Evolutionary conservation across 2,888 invertebrate species (phyloP).

Genomic region (Arge pagana): DNA sequence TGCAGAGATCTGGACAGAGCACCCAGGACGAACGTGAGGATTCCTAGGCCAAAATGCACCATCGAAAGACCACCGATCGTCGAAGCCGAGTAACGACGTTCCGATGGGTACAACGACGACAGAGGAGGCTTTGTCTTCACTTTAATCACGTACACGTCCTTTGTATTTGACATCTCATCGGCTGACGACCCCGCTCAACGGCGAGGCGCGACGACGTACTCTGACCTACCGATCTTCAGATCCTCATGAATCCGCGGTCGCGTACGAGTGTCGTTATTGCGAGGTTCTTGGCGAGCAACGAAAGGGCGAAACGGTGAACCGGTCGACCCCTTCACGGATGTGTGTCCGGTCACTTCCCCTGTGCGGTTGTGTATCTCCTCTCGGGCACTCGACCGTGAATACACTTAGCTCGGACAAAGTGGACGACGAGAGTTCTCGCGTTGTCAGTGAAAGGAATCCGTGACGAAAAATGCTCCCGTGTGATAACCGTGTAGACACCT

Average conservation of each 20-base stretch:
- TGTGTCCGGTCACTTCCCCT: conserved; percentile 2
- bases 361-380: too few relatives aligned
- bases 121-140: conserved; percentile 68
- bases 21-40: conserved; percentile 64
- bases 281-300: too few relatives aligned
- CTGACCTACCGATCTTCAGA: too few relatives aligned
- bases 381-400: too few relatives aligned
- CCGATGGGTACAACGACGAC: conserved; percentile 67
- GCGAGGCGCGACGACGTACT: too few relatives aligned
- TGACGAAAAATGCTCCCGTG: background rate
- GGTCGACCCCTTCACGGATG: too few relatives aligned
- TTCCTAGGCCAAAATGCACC: conserved; percentile 67
- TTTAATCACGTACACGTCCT: conserved; percentile 71
- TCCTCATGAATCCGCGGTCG: too few relatives aligned
- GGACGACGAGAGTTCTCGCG: background rate
- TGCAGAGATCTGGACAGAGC: conserved; percentile 57
- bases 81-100: conserved; percentile 70
- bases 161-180: conserved; percentile 60
- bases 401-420: background rate
- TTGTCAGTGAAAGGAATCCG: background rate
- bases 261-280: too few relatives aligned
- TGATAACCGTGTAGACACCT: background rate
- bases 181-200: too few relatives aligned
- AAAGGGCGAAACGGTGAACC: too few relatives aligned
- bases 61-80: conserved; percentile 69